A percentile compares a stretch with the other conserved stretches of the same genome.
These are phyloP conservation scores for Diadema setosum DNA, from an alignment of 35 echinoderm and acorn worm species.

Conservation along the genomic window DNA sequence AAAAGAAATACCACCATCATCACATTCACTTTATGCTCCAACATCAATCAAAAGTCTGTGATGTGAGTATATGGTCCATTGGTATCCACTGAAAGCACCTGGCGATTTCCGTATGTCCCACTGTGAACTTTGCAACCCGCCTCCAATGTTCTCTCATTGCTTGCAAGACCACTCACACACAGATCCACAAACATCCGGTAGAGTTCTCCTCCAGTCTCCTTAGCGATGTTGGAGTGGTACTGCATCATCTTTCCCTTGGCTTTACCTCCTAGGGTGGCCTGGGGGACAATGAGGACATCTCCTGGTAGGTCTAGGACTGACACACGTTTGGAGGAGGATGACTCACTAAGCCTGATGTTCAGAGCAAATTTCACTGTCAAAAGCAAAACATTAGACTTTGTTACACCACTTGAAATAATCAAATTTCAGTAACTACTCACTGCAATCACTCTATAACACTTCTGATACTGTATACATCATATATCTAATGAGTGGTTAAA, in stretches of 20 bases:
- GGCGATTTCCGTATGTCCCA: slow-evolving; percentile 82
- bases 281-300: slow-evolving; percentile 58
- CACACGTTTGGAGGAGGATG: slow-evolving; percentile 24
- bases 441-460: too few species aligned
- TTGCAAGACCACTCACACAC: not conserved
- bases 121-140: slow-evolving; percentile 22
- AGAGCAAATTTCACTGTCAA: slow-evolving; percentile 53
- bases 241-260: slow-evolving; percentile 89
- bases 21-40: too few species aligned
- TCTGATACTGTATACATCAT: too few species aligned
- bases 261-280: slow-evolving; percentile 89
- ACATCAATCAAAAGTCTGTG: not conserved
- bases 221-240: slow-evolving; percentile 81
- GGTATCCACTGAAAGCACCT: slow-evolving; percentile 57
- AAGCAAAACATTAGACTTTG: too few species aligned
- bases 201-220: slow-evolving; percentile 62
- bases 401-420: too few species aligned
- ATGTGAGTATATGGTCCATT: slow-evolving; percentile 70
- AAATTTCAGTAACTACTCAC: too few species aligned
- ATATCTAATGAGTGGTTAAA: too few species aligned
- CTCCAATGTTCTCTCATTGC: slow-evolving; percentile 38
- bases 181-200: slow-evolving; percentile 46
- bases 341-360: slow-evolving; percentile 57
- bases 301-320: slow-evolving; percentile 81
- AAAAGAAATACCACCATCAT: too few species aligned